These are phyloP conservation scores for Pyrrhosoma nymphula DNA, from an alignment of 2,888 invertebrate genomes.

Conservation along the genomic window DNA sequence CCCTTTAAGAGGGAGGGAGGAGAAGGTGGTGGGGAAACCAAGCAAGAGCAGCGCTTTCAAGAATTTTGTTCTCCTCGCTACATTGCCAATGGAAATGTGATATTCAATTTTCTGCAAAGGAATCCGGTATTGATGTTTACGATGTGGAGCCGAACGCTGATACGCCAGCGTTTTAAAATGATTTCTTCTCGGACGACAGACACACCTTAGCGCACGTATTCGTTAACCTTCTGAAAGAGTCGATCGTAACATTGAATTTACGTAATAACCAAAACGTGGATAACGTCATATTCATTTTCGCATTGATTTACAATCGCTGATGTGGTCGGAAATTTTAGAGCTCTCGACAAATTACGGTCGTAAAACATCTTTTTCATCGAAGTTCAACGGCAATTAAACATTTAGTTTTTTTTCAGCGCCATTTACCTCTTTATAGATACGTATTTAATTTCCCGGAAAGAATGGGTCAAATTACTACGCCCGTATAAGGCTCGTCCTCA, in stretches of 20 bases:
- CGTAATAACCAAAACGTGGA: background rate
- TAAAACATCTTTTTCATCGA: background rate
- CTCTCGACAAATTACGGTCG: background rate
- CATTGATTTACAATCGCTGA: background rate
- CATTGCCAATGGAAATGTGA: background rate
- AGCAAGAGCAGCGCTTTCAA: background rate
- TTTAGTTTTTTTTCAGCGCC: background rate
- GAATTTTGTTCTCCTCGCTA: background rate
- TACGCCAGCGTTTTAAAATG: background rate
- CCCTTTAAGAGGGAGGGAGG: background rate
- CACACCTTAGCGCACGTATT: background rate
- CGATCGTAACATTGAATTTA: background rate
- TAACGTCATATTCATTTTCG: background rate
- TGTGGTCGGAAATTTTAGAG: background rate
- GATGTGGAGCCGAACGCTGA: background rate
- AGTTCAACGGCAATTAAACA: background rate
- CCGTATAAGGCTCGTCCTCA: too few species aligned
- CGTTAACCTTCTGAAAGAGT: background rate
- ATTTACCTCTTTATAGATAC: background rate
- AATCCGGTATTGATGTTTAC: background rate
- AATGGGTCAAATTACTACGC: background rate
- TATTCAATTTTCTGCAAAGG: background rate
- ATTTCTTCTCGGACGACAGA: background rate
- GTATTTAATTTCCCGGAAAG: background rate
- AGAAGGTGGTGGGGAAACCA: background rate